Evolutionary conservation across 2,888 invertebrate species (phyloP), one percentile per base, ranked within the genome.

Genomic region (Pherbina coryleti): DNA sequence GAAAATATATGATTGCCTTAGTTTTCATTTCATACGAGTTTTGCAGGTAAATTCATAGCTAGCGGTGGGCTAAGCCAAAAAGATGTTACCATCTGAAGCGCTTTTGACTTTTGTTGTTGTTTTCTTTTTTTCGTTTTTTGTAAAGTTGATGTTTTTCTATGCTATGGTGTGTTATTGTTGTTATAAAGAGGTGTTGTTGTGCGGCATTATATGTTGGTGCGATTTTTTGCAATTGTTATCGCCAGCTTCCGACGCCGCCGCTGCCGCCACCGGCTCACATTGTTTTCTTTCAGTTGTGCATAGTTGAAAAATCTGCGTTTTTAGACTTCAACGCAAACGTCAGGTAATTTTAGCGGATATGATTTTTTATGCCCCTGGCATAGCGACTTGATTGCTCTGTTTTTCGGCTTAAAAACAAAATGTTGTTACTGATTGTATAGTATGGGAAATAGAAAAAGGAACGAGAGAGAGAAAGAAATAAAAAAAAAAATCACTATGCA

Each of bases 311-410:
- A 67, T 37, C 37, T 22, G 37, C 67, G 19, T 14, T 14, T 25
- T 60, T 31, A 62, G 34, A 44, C 73, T 73, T 37, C 73, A 73
- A 67, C 67, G 44, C 34, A 67, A 67, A 67, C 44, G 67, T 67
- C 67, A 67, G 67, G 67, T 67, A 44, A 67, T 67, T 67, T 67
- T 67, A 67, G 67, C 67, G 67, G 67, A 67, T 67, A 67, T 67
- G 67, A 67, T 22, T 19, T 67, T 37, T 31, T 31, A 11, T 44
- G 44, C 44, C 14, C 14, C 44, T 2, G 3, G 44, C 44, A 44
- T 3, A 44, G 44, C 44, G 44, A 14, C 44, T 44, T 44, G 44
- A 22, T 60, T n/a, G 19, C 28, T 60, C 25, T 60, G 57, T 22
- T 60, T 60, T 60, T 22, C 57, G 57, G 57, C 22, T 60, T 28